Conservation (phyloP, 2,113 vertebrate species). For the Odocoileus hemionus region DNA sequence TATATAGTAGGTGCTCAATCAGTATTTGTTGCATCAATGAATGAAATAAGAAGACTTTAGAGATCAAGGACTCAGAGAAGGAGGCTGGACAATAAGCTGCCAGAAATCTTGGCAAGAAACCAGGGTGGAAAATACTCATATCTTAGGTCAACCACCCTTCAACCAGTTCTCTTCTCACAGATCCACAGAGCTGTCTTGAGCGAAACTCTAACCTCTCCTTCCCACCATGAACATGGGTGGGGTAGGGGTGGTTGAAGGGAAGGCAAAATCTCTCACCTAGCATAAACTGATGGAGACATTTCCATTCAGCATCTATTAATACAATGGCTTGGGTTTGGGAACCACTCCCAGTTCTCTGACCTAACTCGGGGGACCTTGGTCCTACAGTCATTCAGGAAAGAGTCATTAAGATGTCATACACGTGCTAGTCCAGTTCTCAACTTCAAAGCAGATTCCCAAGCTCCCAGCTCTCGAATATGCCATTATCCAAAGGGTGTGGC, state of each 20-base stretch:
- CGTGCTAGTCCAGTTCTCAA: not conserved
- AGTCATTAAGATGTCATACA: conserved; percentile 43
- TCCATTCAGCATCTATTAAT: not conserved
- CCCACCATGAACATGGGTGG: not conserved
- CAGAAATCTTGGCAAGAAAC: conserved; percentile 29
- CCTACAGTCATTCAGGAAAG: not conserved
- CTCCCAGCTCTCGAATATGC: not conserved
- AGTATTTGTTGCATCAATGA: not conserved
- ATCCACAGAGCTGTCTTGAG: not conserved
- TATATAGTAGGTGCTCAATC: not conserved
- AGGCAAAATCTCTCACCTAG: not conserved
- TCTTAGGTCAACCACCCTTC: not conserved
- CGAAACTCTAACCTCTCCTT: not conserved
- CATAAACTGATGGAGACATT: not conserved
- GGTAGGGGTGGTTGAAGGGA: not conserved
- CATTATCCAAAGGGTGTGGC: conserved; percentile 31
- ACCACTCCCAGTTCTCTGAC: not conserved
- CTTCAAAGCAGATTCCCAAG: conserved; percentile 52
- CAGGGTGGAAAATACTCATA: not conserved
- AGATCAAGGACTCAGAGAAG: not conserved
- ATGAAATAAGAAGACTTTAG: not conserved
- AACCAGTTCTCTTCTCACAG: not conserved
- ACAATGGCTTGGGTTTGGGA: not conserved
- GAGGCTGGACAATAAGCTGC: not conserved
- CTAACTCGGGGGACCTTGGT: not conserved